phyloP scores from a whole-genome alignment of 2,113 vertebrate species.

The Ivindomyrus marchei region DNA sequence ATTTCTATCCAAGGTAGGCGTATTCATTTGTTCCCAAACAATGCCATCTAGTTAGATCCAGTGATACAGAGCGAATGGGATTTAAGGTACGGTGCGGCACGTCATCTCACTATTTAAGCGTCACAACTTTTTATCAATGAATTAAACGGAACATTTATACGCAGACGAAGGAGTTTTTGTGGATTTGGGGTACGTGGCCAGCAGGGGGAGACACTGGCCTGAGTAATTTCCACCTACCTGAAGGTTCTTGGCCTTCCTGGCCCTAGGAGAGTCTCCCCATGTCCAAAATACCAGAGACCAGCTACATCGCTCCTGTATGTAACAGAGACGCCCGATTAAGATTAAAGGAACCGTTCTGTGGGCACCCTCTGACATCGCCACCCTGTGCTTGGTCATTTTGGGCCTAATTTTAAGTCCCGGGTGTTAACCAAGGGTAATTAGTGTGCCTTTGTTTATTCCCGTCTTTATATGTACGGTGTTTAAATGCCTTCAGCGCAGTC shows the following conservation, averaged over 20 bases:
- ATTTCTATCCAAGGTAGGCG: neutral
- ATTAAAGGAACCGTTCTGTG: neutral
- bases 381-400: neutral
- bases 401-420: neutral
- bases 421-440: neutral
- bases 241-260: neutral
- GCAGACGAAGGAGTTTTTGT: neutral
- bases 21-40: neutral
- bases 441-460: neutral
- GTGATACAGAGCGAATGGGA: neutral
- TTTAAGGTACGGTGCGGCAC: neutral
- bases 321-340: neutral
- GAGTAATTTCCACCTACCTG: neutral
- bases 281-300: neutral
- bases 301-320: neutral
- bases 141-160: neutral
- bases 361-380: neutral
- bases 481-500: neutral
- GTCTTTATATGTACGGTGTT: neutral
- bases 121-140: neutral
- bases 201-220: neutral
- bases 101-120: neutral
- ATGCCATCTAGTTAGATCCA: neutral
- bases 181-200: constrained; percentile 2
- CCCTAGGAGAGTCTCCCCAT: neutral